Conservation (phyloP, 2,113 vertebrate species). For the Plotosus lineatus region DNA sequence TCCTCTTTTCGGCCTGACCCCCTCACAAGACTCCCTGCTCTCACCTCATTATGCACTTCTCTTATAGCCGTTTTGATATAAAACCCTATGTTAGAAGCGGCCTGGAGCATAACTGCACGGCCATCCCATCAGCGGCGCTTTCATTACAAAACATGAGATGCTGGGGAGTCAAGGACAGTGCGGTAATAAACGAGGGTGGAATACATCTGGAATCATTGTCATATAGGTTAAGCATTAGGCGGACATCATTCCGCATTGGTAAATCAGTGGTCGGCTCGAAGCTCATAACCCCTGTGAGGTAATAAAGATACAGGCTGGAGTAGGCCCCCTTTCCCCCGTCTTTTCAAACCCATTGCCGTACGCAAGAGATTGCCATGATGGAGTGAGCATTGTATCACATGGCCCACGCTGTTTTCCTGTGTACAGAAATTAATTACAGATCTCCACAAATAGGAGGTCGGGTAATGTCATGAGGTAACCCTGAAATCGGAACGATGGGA, state of each 20-base stretch:
- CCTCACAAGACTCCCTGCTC: constrained; percentile 73
- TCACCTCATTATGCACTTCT: constrained; percentile 81
- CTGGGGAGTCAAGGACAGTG: constrained; percentile 80
- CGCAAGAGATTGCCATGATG: constrained; percentile 51
- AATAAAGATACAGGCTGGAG: constrained; percentile 75
- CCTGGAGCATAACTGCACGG: constrained; percentile 75
- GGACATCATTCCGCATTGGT: constrained; percentile 80
- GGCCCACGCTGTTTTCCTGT: constrained; percentile 31
- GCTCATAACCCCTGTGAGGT: constrained; percentile 72
- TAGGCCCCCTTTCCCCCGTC: constrained; percentile 60
- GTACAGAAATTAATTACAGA: constrained; percentile 50
- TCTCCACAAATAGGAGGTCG: constrained; percentile 35
- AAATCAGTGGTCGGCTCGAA: constrained; percentile 70
- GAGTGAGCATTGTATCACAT: constrained; percentile 45
- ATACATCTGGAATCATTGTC: constrained; percentile 82
- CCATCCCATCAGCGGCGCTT: constrained; percentile 82
- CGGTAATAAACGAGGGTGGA: constrained; percentile 81
- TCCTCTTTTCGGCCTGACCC: constrained; percentile 77
- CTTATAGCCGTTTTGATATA: constrained; percentile 81
- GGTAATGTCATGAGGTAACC: constrained; percentile 21
- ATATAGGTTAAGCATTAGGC: constrained; percentile 78
- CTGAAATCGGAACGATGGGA: constrained; percentile 13
- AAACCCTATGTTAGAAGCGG: constrained; percentile 72
- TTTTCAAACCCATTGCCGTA: constrained; percentile 13
- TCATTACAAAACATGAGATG: constrained; percentile 86